These are phyloP conservation scores for Alosa alosa DNA, from an alignment of 2,113 vertebrate genomes.

Conservation along the genomic window DNA sequence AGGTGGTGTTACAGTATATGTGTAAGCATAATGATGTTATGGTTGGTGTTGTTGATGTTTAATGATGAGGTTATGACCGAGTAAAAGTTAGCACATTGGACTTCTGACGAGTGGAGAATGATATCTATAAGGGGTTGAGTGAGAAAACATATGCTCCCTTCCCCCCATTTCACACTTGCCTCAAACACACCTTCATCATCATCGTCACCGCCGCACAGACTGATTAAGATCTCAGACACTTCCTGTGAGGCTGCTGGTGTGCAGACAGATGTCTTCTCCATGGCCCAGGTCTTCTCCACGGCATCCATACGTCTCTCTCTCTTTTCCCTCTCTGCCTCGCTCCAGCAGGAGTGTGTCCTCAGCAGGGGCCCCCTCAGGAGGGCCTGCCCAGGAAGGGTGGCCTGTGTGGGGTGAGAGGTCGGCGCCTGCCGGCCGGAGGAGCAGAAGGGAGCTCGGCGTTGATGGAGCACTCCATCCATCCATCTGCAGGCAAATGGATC, in stretches of 20 bases:
- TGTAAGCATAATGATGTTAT: neutral
- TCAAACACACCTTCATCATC: neutral
- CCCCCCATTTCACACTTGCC: neutral
- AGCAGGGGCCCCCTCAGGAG: neutral
- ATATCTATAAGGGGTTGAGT: neutral
- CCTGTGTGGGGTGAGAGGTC: conserved; percentile 63
- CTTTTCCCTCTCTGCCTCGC: neutral
- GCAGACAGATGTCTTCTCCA: conserved; percentile 5
- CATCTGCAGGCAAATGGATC: conserved; percentile 59
- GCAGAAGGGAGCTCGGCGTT: conserved; percentile 35
- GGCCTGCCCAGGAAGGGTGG: conserved; percentile 43
- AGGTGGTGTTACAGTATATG: neutral
- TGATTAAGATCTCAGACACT: neutral
- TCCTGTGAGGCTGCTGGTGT: neutral
- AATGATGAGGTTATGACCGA: neutral
- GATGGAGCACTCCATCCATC: conserved; percentile 49
- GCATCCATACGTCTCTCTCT: neutral
- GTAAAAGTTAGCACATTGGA: neutral
- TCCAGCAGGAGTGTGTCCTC: conserved; percentile 38
- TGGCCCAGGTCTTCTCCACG: neutral
- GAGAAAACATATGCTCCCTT: neutral
- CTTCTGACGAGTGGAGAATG: neutral
- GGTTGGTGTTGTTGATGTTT: neutral
- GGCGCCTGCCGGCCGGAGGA: conserved; percentile 30
- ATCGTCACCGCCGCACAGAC: neutral